phyloP scores from a whole-genome alignment of 2,888 invertebrate species.

The Sarcophaga variegata region DNA sequence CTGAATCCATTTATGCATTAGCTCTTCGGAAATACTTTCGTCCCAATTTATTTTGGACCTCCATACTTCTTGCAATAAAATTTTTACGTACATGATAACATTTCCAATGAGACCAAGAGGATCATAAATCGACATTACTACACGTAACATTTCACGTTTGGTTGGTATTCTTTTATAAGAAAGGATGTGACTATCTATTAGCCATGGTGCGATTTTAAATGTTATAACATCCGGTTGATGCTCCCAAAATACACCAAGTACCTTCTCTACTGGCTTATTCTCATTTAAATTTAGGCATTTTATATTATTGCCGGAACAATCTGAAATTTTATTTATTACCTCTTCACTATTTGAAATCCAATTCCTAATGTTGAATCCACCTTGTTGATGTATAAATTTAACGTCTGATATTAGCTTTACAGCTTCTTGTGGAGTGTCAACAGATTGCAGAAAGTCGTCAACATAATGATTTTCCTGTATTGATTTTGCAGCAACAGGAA shows the following conservation, averaged over 20 bases:
- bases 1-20: background rate
- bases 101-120: conserved; percentile 35
- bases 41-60: background rate
- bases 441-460: conserved; percentile 34
- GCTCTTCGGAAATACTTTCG: no score
- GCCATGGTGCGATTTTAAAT: no score
- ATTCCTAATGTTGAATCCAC: conserved; percentile 49
- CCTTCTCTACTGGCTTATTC: no score
- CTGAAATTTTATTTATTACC: background rate
- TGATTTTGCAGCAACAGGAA: conserved; percentile 11
- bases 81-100: conserved; percentile 44
- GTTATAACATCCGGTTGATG: no score
- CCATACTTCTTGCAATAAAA: background rate
- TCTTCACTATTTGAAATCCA: conserved; percentile 32
- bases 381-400: conserved; percentile 37
- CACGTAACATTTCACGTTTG: background rate
- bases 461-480: conserved; percentile 41
- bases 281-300: no score
- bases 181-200: no score
- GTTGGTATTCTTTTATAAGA: no score
- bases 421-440: conserved; percentile 22
- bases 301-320: no score
- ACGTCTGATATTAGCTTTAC: conserved; percentile 41
- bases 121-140: conserved; percentile 45
- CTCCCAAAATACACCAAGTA: no score